These are phyloP conservation scores for Scaptodrosophila latifasciaeformis DNA, from an alignment of 2,888 invertebrate genomes.

Conservation along the genomic window DNA sequence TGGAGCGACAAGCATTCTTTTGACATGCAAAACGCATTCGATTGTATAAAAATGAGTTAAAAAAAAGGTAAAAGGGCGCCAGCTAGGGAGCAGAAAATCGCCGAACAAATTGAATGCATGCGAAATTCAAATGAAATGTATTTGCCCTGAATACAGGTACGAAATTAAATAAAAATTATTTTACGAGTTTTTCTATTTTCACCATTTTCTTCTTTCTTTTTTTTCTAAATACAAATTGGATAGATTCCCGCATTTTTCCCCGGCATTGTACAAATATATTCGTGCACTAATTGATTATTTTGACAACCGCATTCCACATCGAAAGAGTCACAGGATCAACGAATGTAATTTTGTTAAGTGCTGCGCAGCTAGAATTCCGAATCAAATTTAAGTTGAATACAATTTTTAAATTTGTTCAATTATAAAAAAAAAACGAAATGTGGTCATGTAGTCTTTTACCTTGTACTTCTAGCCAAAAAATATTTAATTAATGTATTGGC, in stretches of 20 bases:
- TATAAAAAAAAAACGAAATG: conserved; percentile 16
- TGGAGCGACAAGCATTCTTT: conserved; percentile 41
- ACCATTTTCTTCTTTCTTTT: background rate
- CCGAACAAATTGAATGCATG: conserved; percentile 55
- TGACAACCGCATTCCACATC: conserved; percentile 10
- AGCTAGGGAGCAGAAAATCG: conserved; percentile 9
- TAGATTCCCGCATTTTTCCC: too few species aligned
- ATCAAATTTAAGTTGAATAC: too few species aligned
- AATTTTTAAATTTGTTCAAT: background rate
- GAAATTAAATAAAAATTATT: conserved; percentile 56
- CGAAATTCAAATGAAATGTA: conserved; percentile 51
- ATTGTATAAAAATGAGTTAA: conserved; percentile 15
- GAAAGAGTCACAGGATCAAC: background rate
- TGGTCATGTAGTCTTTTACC: too few species aligned
- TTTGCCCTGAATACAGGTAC: conserved; percentile 47
- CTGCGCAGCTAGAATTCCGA: too few species aligned
- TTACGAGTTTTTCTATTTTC: too few species aligned
- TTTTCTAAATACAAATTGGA: too few species aligned
- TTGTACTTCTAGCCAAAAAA: too few species aligned
- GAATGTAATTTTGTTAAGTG: conserved; percentile 22
- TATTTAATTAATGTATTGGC: too few species aligned
- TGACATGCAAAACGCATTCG: conserved; percentile 55
- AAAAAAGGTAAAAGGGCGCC: conserved; percentile 12
- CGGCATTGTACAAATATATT: too few species aligned
- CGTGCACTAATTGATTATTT: conserved; percentile 52